Evolutionary conservation across 2,888 invertebrate genomes (phyloP).

Genomic region (Plagiodera versicolora): DNA sequence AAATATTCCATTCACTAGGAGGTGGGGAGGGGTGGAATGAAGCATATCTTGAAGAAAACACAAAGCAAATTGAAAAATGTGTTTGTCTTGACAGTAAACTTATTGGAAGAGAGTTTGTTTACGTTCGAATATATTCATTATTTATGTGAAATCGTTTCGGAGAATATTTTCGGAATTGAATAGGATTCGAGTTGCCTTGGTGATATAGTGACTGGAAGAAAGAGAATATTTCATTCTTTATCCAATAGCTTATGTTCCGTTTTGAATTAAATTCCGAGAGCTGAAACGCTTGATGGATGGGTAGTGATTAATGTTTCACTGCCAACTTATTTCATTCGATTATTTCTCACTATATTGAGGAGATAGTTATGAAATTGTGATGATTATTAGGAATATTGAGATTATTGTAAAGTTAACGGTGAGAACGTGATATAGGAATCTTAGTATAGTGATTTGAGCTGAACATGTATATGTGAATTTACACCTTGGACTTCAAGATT

Average conservation of each 20-base stretch:
- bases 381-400: no score
- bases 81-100: constrained; percentile 5
- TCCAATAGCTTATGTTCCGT: background rate
- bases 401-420: no score
- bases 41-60: background rate
- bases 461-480: no score
- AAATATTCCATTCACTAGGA: background rate
- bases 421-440: no score
- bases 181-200: constrained; percentile 2
- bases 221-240: background rate
- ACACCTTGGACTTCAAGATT: no score
- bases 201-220: background rate
- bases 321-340: background rate
- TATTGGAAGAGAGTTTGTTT: constrained; percentile 15
- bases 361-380: no score
- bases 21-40: background rate
- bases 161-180: constrained; percentile 7
- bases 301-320: background rate
- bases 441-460: no score
- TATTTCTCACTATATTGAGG: no score
- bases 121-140: constrained; percentile 10
- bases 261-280: background rate
- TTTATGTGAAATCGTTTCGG: constrained; percentile 11
- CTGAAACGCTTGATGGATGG: background rate
- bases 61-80: constrained; percentile 14